A percentile compares a stretch with the other conserved stretches of the same genome.
Conservation (phyloP, 2,888 invertebrate genomes). For the Callinectes sapidus region DNA sequence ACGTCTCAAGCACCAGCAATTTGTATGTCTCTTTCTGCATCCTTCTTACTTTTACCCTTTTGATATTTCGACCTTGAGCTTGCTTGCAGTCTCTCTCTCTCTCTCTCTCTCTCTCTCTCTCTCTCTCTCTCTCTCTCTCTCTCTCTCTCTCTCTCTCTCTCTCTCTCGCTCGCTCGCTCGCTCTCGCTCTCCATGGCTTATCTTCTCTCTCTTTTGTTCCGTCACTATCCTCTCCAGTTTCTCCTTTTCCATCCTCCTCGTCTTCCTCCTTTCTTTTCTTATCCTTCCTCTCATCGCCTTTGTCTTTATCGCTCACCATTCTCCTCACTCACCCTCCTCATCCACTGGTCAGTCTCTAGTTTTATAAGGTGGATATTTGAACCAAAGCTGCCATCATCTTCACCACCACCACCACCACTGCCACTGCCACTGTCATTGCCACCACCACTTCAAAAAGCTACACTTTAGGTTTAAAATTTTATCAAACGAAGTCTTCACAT, state of each 20-base stretch:
- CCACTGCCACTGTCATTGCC: too few relatives aligned
- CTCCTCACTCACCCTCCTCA: too few relatives aligned
- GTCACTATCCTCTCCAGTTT: too few relatives aligned
- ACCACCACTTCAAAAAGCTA: too few relatives aligned
- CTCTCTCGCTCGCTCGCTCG: not conserved
- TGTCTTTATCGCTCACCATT: too few relatives aligned
- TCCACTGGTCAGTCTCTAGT: too few relatives aligned
- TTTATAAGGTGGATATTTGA: too few relatives aligned
- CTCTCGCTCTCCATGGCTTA: not conserved
- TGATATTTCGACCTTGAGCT: not conserved
- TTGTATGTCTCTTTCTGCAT: not conserved
- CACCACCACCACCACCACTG: too few relatives aligned
- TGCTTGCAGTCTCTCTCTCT: not conserved
- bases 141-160: not conserved
- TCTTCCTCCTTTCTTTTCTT: not conserved
- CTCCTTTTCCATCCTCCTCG: not conserved
- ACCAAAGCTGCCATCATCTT: too few relatives aligned
- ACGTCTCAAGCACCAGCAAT: not conserved
- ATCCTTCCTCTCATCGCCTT: too few relatives aligned
- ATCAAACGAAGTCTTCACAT: too few relatives aligned
- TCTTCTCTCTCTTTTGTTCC: not conserved
- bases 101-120: not conserved
- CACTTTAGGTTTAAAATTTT: too few relatives aligned
- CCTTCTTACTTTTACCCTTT: not conserved
- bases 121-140: not conserved